Base-by-base conservation (phyloP, 2,797 vertebrate genomes). In the Toxotes lorentzi region DNA sequence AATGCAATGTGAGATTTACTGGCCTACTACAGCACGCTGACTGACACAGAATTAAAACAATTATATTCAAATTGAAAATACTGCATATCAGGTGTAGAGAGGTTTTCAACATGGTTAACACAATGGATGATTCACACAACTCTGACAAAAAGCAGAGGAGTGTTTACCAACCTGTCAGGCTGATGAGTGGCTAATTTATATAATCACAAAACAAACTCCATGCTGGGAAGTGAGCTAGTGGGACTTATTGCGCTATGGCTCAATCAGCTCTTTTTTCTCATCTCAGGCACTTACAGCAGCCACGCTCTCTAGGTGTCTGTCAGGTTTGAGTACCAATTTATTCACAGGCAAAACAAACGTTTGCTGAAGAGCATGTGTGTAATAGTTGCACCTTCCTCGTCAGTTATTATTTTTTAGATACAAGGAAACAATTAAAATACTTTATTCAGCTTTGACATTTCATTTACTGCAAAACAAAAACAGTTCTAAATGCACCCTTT, bases 101-200 rank as follows among this genome's bases (percentile, higher is more conserved):
- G 17, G 8, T 19, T 17, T 66, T 48, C 35, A 66, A 11, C 35
- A n/a, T 10, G 35, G 23, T 69, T 76, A 7, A 27, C 0, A 35
- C 2, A 61, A 17, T 24, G 11, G n/a, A 58, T 13, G 1, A 23
- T 35, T 72, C 2, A 23, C 67, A 16, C 14, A 0, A 58, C 17
- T 19, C 17, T 16, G 50, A 21, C 7, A 38, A 23, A 1, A 6
- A 51, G 40, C 14, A 0, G 4, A 58, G 1, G 50, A 30, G 56
- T 9, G 5, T 11, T 66, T 5, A 14, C 9, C 34, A 35, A 21
- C 13, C 32, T 58, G 72, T 34, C 57, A 68, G 47, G 34, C 16
- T 40, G 62, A 69, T 0, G 9, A 32, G 23, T 14, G 47, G 14
- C 43, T 85, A 57, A 79, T 83, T 81, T 48, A 62, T 60, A 27